Percentiles rank a stretch among this genome's conserved stretches.
Conservation (phyloP, 2,888 invertebrate genomes). For the Microplitis deprimator region DNA sequence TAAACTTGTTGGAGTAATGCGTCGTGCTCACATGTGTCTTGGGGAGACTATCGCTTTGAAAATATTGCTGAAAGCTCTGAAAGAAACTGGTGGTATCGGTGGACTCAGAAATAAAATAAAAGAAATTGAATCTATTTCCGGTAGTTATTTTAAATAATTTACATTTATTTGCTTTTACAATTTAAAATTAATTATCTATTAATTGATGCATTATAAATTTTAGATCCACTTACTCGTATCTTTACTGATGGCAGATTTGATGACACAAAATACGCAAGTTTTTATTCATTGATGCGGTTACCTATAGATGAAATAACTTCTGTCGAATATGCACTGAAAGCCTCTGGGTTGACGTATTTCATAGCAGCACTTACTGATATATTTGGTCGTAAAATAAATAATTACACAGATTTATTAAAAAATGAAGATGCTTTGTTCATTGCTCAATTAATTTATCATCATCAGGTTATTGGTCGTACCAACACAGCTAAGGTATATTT, state of each 20-base stretch:
- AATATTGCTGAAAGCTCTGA: not conserved
- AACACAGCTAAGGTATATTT: not conserved
- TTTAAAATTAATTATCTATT: not conserved
- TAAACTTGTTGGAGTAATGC: not conserved
- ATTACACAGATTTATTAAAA: not conserved
- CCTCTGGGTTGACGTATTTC: not conserved
- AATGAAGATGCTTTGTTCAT: not conserved
- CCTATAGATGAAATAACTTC: not conserved
- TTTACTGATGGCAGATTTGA: not conserved
- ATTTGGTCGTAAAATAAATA: not conserved
- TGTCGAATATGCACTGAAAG: not conserved
- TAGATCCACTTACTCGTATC: not conserved
- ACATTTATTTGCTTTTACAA: not conserved
- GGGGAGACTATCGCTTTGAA: not conserved
- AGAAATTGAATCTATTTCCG: not conserved
- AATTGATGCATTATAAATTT: not conserved
- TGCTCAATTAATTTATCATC: not conserved
- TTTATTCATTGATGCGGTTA: not conserved
- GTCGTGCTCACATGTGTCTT: not conserved
- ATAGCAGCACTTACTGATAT: not conserved
- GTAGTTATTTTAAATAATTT: not conserved
- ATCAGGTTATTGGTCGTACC: not conserved
- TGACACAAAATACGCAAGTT: not conserved
- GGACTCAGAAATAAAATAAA: not conserved
- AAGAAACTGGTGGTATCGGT: not conserved